Evolutionary conservation across 2,888 invertebrate species (phyloP), one percentile per base, ranked within the genome.

Genomic region (Scaptomyza cyrtandrae): DNA sequence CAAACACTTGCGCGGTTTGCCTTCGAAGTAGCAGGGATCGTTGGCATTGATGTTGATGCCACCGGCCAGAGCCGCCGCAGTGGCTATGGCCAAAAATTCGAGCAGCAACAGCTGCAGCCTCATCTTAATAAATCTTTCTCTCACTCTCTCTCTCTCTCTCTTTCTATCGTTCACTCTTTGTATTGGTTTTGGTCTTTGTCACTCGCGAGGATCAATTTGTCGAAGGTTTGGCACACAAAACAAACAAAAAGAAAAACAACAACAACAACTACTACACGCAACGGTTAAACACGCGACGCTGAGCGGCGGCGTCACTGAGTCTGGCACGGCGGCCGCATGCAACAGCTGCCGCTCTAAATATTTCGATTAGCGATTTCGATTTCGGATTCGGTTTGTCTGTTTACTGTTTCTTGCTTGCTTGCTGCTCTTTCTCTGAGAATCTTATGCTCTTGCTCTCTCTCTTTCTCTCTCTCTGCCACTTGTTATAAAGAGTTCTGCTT

Each of bases 21-120:
- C 96, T 83, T 97, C 97, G 91, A 97, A 97, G 92, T 97, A 97
- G 93, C 98, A 98, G 4, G 98, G 97, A 92, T 98, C 97, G 73
- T 94, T 93, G 94, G 94, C 70, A 37, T 73, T 71, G 50, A 68
- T 70, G 60, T 48, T 68, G 71, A 55, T 37, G 70, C 64, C 60
- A 53, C 49, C 54, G 49, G 74, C 63, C 60, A 49, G 35, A 48
- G 19, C 59, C 58, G 49, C 45, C 53, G 71, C 58, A 56, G 61
- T 54, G 60, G 75, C 60, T 55, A 61, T 45, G 44, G 52, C 37
- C 50, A 50, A 19, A 19, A 50, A 35, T 35, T 19, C 50, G n/a
- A 50, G 50, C 50, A 50, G 50, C 50, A 50, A 50, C 71, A 79
- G 70, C 13, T 24, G 31, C 53, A 59, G 14, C 27, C 50, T 52